These are phyloP conservation scores for Drosophila micromelanica DNA, from an alignment of 1,140 invertebrate genomes.

Conservation along the genomic window DNA sequence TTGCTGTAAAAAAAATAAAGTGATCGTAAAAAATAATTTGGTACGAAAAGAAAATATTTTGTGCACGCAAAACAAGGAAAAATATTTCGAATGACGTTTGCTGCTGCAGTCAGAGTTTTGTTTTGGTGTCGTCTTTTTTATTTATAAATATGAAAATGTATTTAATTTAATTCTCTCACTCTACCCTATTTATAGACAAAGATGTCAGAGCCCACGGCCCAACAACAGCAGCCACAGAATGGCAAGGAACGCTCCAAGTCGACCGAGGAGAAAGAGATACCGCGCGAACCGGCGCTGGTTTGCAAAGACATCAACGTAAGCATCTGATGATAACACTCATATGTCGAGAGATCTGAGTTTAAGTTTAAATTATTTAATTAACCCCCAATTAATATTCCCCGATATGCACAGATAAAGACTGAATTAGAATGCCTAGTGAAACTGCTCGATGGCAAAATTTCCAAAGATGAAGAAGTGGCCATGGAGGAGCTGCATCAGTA, in stretches of 20 bases:
- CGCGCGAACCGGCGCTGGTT: conserved; percentile 93
- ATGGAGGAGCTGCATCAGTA: conserved; percentile 94
- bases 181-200: conserved; percentile 68
- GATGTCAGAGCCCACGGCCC: conserved; percentile 79
- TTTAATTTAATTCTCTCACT: conserved; percentile 70
- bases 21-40: conserved; percentile 34
- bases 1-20: neutral
- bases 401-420: conserved; percentile 85
- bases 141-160: conserved; percentile 70
- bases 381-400: too few relatives aligned
- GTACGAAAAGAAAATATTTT: conserved; percentile 8
- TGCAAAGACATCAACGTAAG: conserved; percentile 91
- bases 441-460: conserved; percentile 87
- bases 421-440: conserved; percentile 88
- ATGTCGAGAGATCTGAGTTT: neutral
- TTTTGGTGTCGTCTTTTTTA: conserved; percentile 44
- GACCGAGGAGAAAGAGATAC: conserved; percentile 89
- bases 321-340: neutral
- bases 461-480: conserved; percentile 89
- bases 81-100: conserved; percentile 33
- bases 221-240: conserved; percentile 70
- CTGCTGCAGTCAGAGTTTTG: conserved; percentile 45
- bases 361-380: neutral
- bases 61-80: conserved; percentile 11
- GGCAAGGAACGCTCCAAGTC: conserved; percentile 82